These are phyloP conservation scores for Periophthalmus magnuspinnatus DNA, from an alignment of 2,797 vertebrate species.

Conservation along the genomic window DNA sequence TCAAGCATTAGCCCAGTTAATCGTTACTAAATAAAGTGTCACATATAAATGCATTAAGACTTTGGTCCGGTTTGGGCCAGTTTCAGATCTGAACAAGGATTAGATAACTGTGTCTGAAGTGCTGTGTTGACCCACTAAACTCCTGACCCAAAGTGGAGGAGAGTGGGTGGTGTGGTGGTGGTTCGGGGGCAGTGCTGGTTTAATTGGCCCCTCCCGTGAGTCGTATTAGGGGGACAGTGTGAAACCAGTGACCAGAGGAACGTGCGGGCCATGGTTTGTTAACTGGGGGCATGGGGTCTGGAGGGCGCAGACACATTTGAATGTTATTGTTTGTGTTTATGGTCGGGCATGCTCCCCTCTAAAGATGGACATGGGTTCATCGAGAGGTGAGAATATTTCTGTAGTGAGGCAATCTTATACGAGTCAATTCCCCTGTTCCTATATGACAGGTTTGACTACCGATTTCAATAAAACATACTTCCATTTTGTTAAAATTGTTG, in stretches of 20 bases:
- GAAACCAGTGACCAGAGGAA: constrained; percentile 75
- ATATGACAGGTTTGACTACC: not conserved
- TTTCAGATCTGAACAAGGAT: constrained; percentile 40
- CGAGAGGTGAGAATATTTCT: constrained; percentile 68
- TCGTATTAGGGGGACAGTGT: constrained; percentile 63
- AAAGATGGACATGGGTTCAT: constrained; percentile 69
- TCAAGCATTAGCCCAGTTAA: constrained; percentile 3
- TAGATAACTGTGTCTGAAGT: constrained; percentile 59
- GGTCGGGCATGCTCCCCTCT: constrained; percentile 56
- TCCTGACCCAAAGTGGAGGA: constrained; percentile 71
- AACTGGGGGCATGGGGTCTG: constrained; percentile 65
- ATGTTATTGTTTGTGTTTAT: constrained; percentile 62
- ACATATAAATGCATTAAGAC: constrained; percentile 11
- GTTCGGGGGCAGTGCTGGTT: constrained; percentile 63
- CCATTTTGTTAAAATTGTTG: not conserved
- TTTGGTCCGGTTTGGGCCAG: constrained; percentile 36
- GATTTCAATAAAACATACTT: not conserved
- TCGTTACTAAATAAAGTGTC: constrained; percentile 1
- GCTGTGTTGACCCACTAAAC: constrained; percentile 79
- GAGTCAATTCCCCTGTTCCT: not conserved
- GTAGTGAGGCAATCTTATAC: constrained; percentile 3
- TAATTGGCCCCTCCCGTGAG: constrained; percentile 71
- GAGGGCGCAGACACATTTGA: constrained; percentile 15
- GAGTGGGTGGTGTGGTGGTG: not conserved
- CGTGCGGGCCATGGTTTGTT: constrained; percentile 70